phyloP scores from a whole-genome alignment of 2,888 invertebrate species.

The Drosophila maculinotata region DNA sequence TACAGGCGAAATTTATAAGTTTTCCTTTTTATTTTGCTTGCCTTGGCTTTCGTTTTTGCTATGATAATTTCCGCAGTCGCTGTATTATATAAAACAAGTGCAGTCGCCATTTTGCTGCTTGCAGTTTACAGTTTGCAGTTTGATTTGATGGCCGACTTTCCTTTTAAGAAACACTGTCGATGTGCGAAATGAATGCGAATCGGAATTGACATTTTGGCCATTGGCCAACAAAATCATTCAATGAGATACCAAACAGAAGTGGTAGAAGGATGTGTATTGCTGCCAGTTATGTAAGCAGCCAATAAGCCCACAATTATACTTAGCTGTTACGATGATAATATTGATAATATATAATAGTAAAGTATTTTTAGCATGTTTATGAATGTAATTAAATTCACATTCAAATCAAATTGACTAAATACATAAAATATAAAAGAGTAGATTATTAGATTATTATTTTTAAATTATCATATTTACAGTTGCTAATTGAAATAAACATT shows the following conservation, averaged over 20 bases:
- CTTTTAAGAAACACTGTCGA: slow-evolving; percentile 11
- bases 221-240: slow-evolving; percentile 69
- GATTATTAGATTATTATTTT: neutral
- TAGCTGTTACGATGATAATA: slow-evolving; percentile 5
- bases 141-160: slow-evolving; percentile 62
- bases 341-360: too few species aligned
- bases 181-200: slow-evolving; percentile 68
- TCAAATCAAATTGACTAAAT: neutral
- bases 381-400: neutral
- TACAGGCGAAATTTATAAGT: slow-evolving; percentile 64
- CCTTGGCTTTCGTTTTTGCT: slow-evolving; percentile 45
- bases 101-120: too few species aligned
- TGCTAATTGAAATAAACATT: slow-evolving; percentile 19
- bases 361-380: too few species aligned
- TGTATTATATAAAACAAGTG: slow-evolving; percentile 71
- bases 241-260: slow-evolving; percentile 8
- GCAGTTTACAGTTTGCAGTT: too few species aligned
- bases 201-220: slow-evolving; percentile 84
- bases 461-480: neutral
- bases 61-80: slow-evolving; percentile 75
- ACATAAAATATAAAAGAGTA: neutral
- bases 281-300: slow-evolving; percentile 27
- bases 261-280: neutral
- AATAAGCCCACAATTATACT: slow-evolving; percentile 1
- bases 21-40: neutral